phyloP scores from a whole-genome alignment of 2,888 invertebrate genomes.

The Ceramica pisi region DNA sequence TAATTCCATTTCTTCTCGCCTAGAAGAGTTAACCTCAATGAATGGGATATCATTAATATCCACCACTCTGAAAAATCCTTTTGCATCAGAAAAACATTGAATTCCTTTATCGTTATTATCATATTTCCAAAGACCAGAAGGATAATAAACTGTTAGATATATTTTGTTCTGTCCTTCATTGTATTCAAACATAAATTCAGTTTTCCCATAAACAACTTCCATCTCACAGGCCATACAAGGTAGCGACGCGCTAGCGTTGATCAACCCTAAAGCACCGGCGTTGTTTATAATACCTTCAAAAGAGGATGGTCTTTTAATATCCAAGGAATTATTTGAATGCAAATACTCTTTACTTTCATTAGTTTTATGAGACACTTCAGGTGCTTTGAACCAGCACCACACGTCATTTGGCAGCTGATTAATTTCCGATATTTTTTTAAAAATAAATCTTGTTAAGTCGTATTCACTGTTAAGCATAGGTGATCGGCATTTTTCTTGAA shows the following conservation, averaged over 20 bases:
- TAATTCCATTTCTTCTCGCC: slow-evolving; percentile 32
- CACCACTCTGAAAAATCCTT: slow-evolving; percentile 86
- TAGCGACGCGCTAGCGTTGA: slow-evolving; percentile 69
- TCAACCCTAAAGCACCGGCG: slow-evolving; percentile 74
- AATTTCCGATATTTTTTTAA: slow-evolving; percentile 78
- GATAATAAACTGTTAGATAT: slow-evolving; percentile 89
- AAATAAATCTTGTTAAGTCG: slow-evolving; percentile 78
- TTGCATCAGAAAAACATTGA: slow-evolving; percentile 92
- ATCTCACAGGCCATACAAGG: slow-evolving; percentile 85
- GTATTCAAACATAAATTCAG: slow-evolving; percentile 82
- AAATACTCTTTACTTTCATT: slow-evolving; percentile 26
- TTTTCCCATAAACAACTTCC: slow-evolving; percentile 75
- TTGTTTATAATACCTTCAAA: slow-evolving; percentile 79
- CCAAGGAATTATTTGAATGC: slow-evolving; percentile 24
- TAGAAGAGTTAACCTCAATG: slow-evolving; percentile 61
- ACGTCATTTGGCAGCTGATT: slow-evolving; percentile 69
- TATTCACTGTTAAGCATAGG: slow-evolving; percentile 75
- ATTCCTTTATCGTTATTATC: slow-evolving; percentile 85
- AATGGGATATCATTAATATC: slow-evolving; percentile 81
- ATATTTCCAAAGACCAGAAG: slow-evolving; percentile 89
- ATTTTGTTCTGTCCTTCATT: slow-evolving; percentile 76
- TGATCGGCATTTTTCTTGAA: slow-evolving; percentile 73
- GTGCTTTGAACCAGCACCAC: slow-evolving; percentile 83
- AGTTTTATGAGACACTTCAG: slow-evolving; percentile 23
- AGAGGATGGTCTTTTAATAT: slow-evolving; percentile 18